Base-by-base conservation (phyloP, 2,797 vertebrate species). In the Catharus ustulatus region DNA sequence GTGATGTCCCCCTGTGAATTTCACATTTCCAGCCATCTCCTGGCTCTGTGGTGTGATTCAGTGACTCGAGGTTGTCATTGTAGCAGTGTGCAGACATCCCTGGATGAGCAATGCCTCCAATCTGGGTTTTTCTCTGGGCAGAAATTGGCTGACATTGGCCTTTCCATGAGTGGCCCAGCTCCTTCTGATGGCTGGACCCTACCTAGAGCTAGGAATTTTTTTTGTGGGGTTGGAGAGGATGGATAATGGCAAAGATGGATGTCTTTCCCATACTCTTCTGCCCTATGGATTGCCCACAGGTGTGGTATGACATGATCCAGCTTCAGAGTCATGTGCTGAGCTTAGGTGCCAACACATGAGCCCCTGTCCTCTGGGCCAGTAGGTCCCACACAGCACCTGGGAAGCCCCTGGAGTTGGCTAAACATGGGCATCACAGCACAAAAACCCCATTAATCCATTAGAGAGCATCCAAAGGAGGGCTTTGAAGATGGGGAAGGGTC, bases 1-100 rank as follows among this genome's bases (percentile, higher is more conserved):
- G 46, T 1, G 3, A 32, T 46, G 21, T 32, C 38, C 42, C 14
- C 42, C 61, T 11, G 62, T 18, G 11, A 19, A 22, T 46, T 46
- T 55, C 8, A 18, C 38, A 15, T 51, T 88, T 57, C 13, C 54
- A 74, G 61, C 16, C 32, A 13, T n/a, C 17, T 73, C 15, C 63
- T 73, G 66, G 18, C 32, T 26, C 8, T 34, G 30, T 15, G 29
- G 2, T 34, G 7, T 42, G 21, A 40, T 72, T 16, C 21, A 34
- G 2, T 11, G 17, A 14, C 30, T 29, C 0, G 0, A 82, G 48
- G 15, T 0, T 78, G 19, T 14, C 10, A 2, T 18, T 0, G 0
- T 5, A 18, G 29, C 30, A 66, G 43, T 1, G 22, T 68, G 42
- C 36, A 76, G 48, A 32, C 30, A 54, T 11, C 43, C 30, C 55